These are phyloP conservation scores for Rhea americana DNA, from an alignment of 2,113 vertebrate genomes.

Conservation along the genomic window DNA sequence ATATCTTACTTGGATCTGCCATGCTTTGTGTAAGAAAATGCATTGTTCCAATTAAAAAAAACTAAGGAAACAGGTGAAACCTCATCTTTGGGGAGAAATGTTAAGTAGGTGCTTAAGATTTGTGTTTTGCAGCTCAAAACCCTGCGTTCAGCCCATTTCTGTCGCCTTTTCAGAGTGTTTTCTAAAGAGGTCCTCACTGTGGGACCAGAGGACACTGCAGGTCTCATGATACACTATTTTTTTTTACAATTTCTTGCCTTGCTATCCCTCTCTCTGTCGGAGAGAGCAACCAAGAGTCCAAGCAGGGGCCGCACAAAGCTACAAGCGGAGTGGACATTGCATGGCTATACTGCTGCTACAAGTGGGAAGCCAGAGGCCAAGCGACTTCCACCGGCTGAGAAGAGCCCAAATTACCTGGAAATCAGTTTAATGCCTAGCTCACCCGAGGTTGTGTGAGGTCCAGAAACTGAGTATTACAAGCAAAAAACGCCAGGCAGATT, in stretches of 20 bases:
- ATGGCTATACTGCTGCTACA: neutral
- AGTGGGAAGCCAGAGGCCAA: neutral
- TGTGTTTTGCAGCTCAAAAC: neutral
- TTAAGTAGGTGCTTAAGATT: fast-evolving
- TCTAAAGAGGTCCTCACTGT: neutral
- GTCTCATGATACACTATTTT: neutral
- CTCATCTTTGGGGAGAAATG: neutral
- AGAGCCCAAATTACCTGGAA: neutral
- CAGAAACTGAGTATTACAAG: no score
- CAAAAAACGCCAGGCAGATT: no score
- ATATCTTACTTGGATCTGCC: slow-evolving; percentile 14
- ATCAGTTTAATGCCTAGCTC: neutral
- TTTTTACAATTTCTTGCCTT: neutral
- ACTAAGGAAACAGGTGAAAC: neutral
- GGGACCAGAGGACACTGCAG: no score
- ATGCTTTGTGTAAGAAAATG: slow-evolving; percentile 16
- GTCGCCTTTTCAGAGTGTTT: neutral
- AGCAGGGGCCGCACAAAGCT: neutral
- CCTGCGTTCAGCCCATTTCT: fast-evolving
- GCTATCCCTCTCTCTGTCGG: neutral
- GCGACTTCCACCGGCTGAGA: neutral
- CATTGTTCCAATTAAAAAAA: slow-evolving; percentile 33
- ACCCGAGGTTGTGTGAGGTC: no score
- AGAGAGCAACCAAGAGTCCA: neutral
- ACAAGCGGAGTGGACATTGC: neutral